Evolutionary conservation across 2,113 vertebrate genomes (phyloP).

Genomic region (Mugil cephalus): DNA sequence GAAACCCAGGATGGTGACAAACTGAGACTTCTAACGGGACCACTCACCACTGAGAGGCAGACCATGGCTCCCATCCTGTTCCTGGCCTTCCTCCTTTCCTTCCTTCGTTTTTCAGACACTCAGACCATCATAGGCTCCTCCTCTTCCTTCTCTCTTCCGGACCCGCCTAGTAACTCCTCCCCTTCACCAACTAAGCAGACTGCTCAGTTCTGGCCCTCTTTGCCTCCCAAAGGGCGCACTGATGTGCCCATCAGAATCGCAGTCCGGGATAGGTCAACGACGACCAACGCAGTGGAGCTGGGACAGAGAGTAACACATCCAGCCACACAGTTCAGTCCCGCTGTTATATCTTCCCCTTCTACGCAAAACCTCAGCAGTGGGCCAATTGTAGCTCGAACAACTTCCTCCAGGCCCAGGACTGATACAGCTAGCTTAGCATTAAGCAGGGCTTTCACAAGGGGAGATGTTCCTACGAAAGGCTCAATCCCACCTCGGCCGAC

Average conservation of each 20-base stretch:
- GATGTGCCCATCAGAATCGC: conserved; percentile 72
- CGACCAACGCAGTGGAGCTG: conserved; percentile 32
- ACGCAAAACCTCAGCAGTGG: conserved; percentile 47
- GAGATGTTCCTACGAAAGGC: conserved; percentile 30
- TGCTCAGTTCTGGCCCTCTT: conserved; percentile 48
- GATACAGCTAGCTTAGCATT: conserved; percentile 63
- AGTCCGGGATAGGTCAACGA: conserved; percentile 32
- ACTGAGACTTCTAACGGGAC: conserved; percentile 40
- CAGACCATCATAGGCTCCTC: conserved; percentile 68
- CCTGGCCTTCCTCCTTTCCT: conserved; percentile 53
- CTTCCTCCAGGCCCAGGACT: conserved; percentile 65
- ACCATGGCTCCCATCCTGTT: conserved; percentile 69
- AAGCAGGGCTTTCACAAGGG: conserved; percentile 31
- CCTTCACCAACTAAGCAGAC: conserved; percentile 64
- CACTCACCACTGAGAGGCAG: conserved; percentile 36
- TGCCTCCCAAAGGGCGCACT: conserved; percentile 64
- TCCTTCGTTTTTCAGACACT: conserved; percentile 48
- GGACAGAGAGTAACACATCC: conserved; percentile 27
- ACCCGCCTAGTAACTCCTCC: conserved; percentile 38
- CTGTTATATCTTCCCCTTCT: conserved; percentile 38
- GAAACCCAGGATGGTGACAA: conserved; percentile 61
- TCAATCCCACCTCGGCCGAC: conserved; percentile 42
- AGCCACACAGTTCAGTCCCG: conserved; percentile 31
- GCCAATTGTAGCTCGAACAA: conserved; percentile 38
- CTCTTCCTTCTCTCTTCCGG: conserved; percentile 42